A percentile compares a stretch with the other conserved stretches of the same genome.
Evolutionary conservation across 2,113 vertebrate species (phyloP).

Genomic region (Passer montanus): DNA sequence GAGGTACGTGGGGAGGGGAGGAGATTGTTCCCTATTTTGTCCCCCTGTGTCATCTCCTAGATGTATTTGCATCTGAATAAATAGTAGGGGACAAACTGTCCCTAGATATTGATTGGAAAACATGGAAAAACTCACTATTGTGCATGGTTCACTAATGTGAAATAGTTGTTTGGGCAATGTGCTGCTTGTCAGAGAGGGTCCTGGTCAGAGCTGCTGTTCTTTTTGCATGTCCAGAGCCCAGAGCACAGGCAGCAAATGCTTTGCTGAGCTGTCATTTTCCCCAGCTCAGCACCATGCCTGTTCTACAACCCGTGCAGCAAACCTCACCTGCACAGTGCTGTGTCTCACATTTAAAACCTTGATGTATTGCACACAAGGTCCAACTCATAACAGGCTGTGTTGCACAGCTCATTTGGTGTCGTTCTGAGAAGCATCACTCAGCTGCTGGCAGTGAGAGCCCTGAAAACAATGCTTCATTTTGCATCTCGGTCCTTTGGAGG

Average conservation of each 20-base stretch:
- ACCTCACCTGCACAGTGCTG: not conserved
- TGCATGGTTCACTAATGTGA: not conserved
- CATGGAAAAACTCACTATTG: not conserved
- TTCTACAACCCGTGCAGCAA: not conserved
- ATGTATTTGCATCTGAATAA: not conserved
- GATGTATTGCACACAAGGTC: conserved; percentile 15
- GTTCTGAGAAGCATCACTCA: conserved; percentile 36
- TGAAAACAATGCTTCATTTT: conserved; percentile 29
- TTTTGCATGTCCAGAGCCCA: not conserved
- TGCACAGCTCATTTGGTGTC: conserved; percentile 49
- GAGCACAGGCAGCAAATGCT: not conserved
- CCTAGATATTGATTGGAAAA: not conserved
- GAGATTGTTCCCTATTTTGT: not conserved
- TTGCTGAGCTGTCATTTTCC: not conserved
- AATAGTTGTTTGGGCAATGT: not conserved
- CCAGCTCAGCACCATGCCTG: not conserved
- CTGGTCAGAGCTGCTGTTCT: not conserved
- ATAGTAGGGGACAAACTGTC: not conserved
- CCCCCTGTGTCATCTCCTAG: not conserved
- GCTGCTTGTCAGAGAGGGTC: not conserved
- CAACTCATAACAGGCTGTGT: not conserved
- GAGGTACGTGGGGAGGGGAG: too few species aligned
- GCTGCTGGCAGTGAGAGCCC: not conserved
- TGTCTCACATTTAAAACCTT: not conserved
- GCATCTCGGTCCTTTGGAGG: not conserved